phyloP scores from a whole-genome alignment of 2,888 invertebrate species.

The Drosophila ustulata region DNA sequence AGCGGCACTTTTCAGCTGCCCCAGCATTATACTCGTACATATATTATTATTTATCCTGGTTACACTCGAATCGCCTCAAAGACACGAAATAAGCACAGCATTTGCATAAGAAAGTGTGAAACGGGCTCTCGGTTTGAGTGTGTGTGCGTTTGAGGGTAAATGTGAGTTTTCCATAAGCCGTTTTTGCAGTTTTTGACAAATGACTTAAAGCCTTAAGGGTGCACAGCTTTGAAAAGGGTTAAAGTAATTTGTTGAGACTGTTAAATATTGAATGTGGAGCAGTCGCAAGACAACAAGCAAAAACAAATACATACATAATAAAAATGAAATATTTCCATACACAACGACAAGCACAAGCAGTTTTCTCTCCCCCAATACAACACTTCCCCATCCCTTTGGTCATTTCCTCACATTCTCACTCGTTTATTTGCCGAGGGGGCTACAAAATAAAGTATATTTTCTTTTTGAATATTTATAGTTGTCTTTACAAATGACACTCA shows the following conservation, averaged over 20 bases:
- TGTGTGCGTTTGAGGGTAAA: constrained; percentile 7
- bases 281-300: constrained; percentile 36
- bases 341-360: constrained; percentile 8
- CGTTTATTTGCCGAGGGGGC: background rate
- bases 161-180: constrained; percentile 50
- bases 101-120: constrained; percentile 79
- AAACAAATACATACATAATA: constrained; percentile 45
- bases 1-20: constrained; percentile 40
- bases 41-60: constrained; percentile 44
- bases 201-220: constrained; percentile 79
- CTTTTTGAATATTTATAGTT: constrained; percentile 44
- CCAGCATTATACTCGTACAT: constrained; percentile 30
- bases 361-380: background rate
- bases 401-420: background rate
- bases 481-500: constrained; percentile 44
- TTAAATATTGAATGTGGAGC: constrained; percentile 76
- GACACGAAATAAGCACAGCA: constrained; percentile 57
- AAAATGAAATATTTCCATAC: constrained; percentile 60
- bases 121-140: constrained; percentile 32
- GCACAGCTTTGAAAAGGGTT: constrained; percentile 71
- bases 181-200: constrained; percentile 78
- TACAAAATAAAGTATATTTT: constrained; percentile 48
- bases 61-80: constrained; percentile 41
- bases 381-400: background rate
- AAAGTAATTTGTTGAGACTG: constrained; percentile 77